A percentile compares a stretch with the other conserved stretches of the same genome.
Conservation (phyloP, 1,140 invertebrate species). For the Phthorimaea operculella region DNA sequence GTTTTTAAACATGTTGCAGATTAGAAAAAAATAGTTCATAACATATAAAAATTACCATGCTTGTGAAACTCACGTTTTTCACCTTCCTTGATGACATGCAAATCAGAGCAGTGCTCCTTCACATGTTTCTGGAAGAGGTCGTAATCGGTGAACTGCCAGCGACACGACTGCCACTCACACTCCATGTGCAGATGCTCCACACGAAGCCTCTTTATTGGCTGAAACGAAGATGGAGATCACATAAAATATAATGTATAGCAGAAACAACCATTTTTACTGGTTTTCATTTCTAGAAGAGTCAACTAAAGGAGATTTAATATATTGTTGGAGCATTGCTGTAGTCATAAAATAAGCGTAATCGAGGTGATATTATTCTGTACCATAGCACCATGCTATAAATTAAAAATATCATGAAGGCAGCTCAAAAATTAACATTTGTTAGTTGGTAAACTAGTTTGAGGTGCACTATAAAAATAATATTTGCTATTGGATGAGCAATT, state of each 20-base stretch:
- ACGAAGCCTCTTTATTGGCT: constrained; percentile 36
- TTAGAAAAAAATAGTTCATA: too few species aligned
- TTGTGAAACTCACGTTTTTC: constrained; percentile 18
- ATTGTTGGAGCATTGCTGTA: too few species aligned
- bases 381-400: too few species aligned
- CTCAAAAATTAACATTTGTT: too few species aligned
- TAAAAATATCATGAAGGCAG: too few species aligned
- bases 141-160: constrained; percentile 33
- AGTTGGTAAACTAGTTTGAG: too few species aligned
- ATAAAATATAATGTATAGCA: not conserved
- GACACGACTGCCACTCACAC: constrained; percentile 57
- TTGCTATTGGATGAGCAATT: not conserved
- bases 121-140: constrained; percentile 48
- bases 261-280: too few species aligned
- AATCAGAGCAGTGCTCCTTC: constrained; percentile 31
- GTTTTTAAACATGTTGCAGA: too few species aligned
- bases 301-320: too few species aligned
- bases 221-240: constrained; percentile 2
- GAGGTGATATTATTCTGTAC: not conserved
- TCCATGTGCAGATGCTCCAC: constrained; percentile 31
- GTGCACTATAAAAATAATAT: too few species aligned
- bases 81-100: constrained; percentile 31
- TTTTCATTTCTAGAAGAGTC: too few species aligned
- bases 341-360: too few species aligned
- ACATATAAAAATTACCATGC: not conserved